Evolutionary conservation across 2,113 vertebrate species (phyloP).

Genomic region (Danio rerio): GRCz12tu NC_133186.1:41822501-41823000

Average conservation of each 20-base stretch:
- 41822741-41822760: constrained; percentile 32
- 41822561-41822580: too few relatives aligned
- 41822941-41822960: constrained; percentile 45
- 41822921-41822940: constrained; percentile 1
- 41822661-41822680: background rate
- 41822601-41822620: too few relatives aligned
- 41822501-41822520: too few relatives aligned
- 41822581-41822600: too few relatives aligned
- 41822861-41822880: constrained; percentile 50
- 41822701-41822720: background rate
- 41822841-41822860: constrained; percentile 42
- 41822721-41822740: constrained; percentile 25
- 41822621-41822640: too few relatives aligned
- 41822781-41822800: constrained; percentile 37
- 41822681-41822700: constrained; percentile 12
- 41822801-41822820: constrained; percentile 36
- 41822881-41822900: constrained; percentile 46
- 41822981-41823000: constrained; percentile 20
- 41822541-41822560: too few relatives aligned
- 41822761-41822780: constrained; percentile 38
- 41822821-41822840: constrained; percentile 47
- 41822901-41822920: constrained; percentile 41
- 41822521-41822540: too few relatives aligned
- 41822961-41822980: constrained; percentile 42
- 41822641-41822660: background rate